A percentile compares a stretch with the other conserved stretches of the same genome.
phyloP scores from a whole-genome alignment of 2,113 vertebrate species.

The Brachirus orientalis region DNA sequence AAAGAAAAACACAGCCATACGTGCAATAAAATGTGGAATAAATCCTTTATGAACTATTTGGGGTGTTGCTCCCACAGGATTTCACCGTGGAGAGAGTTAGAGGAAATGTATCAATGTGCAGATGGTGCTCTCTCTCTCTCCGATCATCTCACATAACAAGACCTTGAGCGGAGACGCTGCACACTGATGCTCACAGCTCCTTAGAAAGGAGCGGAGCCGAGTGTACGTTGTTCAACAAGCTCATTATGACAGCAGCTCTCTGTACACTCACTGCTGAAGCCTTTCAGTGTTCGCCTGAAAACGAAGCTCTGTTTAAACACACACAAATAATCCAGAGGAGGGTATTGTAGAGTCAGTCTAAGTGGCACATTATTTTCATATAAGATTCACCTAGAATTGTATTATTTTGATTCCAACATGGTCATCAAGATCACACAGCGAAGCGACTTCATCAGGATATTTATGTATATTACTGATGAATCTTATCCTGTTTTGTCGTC shows the following conservation, averaged over 20 bases:
- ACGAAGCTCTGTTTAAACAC: slow-evolving; percentile 8
- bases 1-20: background rate
- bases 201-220: background rate
- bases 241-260: slow-evolving; percentile 35
- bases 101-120: no score
- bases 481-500: no score
- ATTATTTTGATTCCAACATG: no score
- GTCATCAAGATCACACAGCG: no score
- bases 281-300: background rate
- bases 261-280: slow-evolving; percentile 4
- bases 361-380: no score
- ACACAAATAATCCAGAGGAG: background rate
- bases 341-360: no score
- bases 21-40: slow-evolving; percentile 4
- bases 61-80: slow-evolving; percentile 2
- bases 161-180: slow-evolving; percentile 41
- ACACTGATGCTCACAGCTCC: slow-evolving; percentile 25
- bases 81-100: slow-evolving; percentile 11
- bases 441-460: no score
- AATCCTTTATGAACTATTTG: slow-evolving; percentile 39
- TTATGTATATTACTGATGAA: no score
- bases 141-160: slow-evolving; percentile 32
- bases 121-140: background rate
- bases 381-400: no score
- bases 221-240: slow-evolving; percentile 38